Evolutionary conservation across 2,888 invertebrate genomes (phyloP).

Genomic region (Noctua comes): DNA sequence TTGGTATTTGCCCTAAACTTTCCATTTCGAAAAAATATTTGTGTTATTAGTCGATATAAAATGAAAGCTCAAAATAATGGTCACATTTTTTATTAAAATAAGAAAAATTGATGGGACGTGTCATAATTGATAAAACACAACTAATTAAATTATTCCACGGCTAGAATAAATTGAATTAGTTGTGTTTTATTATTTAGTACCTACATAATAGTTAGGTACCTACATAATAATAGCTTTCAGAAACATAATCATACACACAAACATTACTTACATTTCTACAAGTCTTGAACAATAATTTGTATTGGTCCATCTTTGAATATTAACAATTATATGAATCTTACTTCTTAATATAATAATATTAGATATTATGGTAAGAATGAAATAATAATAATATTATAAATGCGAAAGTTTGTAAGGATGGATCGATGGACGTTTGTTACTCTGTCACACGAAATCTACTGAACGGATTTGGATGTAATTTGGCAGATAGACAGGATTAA

Average conservation of each 20-base stretch:
- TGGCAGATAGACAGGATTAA: no score
- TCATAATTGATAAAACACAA: slow-evolving; percentile 31
- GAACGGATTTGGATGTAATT: no score
- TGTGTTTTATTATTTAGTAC: no score
- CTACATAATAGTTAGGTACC: slow-evolving; percentile 9
- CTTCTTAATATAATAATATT: no score
- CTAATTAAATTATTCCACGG: slow-evolving; percentile 4
- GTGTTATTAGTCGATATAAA: neutral
- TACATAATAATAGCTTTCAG: slow-evolving; percentile 3
- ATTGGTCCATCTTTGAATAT: slow-evolving; percentile 24
- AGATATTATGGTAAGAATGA: no score
- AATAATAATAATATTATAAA: no score
- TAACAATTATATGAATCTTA: neutral
- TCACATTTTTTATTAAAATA: slow-evolving; percentile 46
- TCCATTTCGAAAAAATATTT: neutral
- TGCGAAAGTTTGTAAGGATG: no score
- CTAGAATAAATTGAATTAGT: no score
- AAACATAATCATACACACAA: slow-evolving; percentile 26
- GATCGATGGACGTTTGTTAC: no score
- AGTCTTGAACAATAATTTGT: slow-evolving; percentile 23
- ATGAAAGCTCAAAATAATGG: neutral
- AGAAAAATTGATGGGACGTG: slow-evolving; percentile 23
- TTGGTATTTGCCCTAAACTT: neutral
- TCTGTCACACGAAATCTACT: no score
- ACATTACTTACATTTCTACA: slow-evolving; percentile 29